These are phyloP conservation scores for Drosophila eohydei DNA, from an alignment of 2,888 invertebrate genomes.

Conservation along the genomic window DNA sequence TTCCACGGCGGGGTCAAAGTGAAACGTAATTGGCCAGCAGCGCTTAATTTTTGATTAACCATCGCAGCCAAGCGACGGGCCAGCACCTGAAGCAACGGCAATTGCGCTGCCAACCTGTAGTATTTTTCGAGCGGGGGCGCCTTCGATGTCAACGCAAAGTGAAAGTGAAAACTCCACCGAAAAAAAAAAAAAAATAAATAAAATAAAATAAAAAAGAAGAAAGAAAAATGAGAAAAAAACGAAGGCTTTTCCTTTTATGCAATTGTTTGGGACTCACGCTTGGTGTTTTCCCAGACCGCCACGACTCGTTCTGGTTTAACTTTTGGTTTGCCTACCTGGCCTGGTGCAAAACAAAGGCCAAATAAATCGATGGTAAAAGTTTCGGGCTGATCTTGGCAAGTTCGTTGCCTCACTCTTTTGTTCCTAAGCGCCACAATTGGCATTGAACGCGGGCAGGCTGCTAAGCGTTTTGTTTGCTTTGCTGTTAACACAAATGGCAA, in stretches of 20 bases:
- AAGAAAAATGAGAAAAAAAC: background rate
- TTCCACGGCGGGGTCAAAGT: conserved; percentile 73
- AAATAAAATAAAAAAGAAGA: background rate
- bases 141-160: conserved; percentile 71
- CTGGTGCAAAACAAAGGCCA: conserved; percentile 41
- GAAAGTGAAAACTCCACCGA: conserved; percentile 71
- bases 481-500: conserved; percentile 76
- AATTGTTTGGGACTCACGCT: conserved; percentile 50
- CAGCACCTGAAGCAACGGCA: conserved; percentile 43
- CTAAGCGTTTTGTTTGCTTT: conserved; percentile 71
- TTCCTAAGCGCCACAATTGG: conserved; percentile 47
- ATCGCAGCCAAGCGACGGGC: conserved; percentile 27
- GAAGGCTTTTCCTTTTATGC: conserved; percentile 69
- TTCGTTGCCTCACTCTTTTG: conserved; percentile 55
- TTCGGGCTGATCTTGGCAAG: conserved; percentile 58
- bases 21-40: conserved; percentile 79
- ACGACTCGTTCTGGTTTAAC: conserved; percentile 42
- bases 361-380: conserved; percentile 69
- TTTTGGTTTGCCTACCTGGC: background rate
- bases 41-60: conserved; percentile 73
- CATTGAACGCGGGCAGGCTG: conserved; percentile 52
- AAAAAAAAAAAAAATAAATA: conserved; percentile 1
- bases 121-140: conserved; percentile 58
- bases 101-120: conserved; percentile 39
- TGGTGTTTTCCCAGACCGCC: conserved; percentile 60